Base-by-base conservation (phyloP, 2,888 invertebrate species). In the Metallyticus violacea region DNA sequence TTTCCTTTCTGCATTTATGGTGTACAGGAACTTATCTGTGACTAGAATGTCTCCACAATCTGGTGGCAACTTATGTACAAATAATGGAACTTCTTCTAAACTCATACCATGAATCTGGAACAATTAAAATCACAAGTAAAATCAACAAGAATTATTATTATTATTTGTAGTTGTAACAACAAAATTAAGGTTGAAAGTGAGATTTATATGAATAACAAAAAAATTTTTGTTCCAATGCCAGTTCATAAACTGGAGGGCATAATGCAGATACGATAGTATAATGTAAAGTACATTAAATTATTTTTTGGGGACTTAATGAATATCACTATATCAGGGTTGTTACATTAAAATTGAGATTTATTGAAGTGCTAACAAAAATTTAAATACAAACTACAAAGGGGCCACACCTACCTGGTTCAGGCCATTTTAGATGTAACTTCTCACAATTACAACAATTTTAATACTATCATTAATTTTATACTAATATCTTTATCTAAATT, bases 21-120 rank as follows among this genome's bases (percentile, higher is more conserved):
- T 92, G 90, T 95, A 96, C 89, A 96, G 94, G 88, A 96, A 92
- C 89, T 94, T 93, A 90, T 95, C 95, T 30, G 96, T 95, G 85
- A 96, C 92, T 87, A 96, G 91, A 89, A 96, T 92, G 88, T 94
- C 93, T 89, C 93, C 92, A 89, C 94, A 94, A 86, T 93, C 93
- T 77, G 93, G 92, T 79, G 95, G 94, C 89, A 96, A 92, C 91
- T 95, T 95, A 91, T 96, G 95, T 82, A 95, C 93, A 91, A 94
- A 95, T 87, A 95, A 91, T 15, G 96, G 95, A 88, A 94, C 94
- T 86, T 94, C 92, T 89, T 94, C 95, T 83, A 95, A 93, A 90
- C 95, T 94, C 88, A 94, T 94, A 89, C 94, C 94, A 90, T 95
- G 95, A 87, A 96, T 93, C 95, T 95, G 90, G 79, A 92, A 91